Evolutionary conservation across 2,797 vertebrate genomes (phyloP).

Genomic region (Danio aesculapii): DNA sequence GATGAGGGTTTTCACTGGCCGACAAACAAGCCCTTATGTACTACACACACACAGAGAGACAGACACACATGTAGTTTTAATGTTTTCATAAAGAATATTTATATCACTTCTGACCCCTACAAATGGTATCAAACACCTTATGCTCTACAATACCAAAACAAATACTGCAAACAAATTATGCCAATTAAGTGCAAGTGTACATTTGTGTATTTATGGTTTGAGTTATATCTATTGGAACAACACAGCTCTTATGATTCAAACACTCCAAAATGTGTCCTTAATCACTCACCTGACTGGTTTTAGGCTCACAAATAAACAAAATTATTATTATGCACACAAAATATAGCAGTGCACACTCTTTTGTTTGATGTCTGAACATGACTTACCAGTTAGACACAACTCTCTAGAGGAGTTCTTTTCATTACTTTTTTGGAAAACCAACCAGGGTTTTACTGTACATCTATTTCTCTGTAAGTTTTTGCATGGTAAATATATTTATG

Average conservation of each 20-base stretch:
- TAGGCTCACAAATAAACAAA: no score
- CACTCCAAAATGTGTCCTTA: no score
- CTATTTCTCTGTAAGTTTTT: background rate
- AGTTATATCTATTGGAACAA: no score
- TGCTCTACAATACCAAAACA: no score
- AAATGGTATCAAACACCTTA: conserved; percentile 1
- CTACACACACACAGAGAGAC: conserved; percentile 70
- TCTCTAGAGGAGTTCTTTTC: background rate
- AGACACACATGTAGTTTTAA: background rate
- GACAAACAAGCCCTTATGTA: conserved; percentile 91
- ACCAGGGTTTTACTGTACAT: background rate
- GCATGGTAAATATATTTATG: background rate
- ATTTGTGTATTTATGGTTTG: no score
- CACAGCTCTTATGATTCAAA: no score
- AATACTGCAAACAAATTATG: no score
- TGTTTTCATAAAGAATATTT: background rate
- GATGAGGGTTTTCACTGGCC: conserved; percentile 86
- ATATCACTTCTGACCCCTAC: background rate
- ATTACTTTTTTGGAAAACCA: background rate
- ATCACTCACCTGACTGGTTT: no score
- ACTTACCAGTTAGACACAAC: background rate
- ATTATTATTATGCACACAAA: no score
- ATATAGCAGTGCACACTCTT: no score
- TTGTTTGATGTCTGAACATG: no score
- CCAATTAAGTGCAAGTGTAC: no score